phyloP scores from a whole-genome alignment of 2,888 invertebrate species.

The Ypsolopha sequella region DNA sequence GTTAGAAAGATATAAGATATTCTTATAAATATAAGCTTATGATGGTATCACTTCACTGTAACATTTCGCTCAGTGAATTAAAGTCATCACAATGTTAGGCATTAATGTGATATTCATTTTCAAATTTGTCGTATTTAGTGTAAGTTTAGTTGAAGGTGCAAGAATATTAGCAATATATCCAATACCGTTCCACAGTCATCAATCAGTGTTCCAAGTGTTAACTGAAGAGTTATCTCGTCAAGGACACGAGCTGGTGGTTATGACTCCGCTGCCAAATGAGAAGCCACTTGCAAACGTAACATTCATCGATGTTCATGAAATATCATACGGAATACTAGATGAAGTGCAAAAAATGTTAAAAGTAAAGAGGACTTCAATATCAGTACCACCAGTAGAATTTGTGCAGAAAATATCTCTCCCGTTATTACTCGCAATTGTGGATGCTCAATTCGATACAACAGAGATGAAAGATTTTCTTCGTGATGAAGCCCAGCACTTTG shows the following conservation, averaged over 20 bases:
- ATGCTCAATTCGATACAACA: no score
- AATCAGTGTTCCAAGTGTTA: conserved; percentile 1
- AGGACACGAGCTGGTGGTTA: conserved; percentile 2
- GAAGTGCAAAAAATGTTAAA: background rate
- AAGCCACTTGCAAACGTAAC: conserved; percentile 1
- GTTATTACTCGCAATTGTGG: no score
- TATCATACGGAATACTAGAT: background rate
- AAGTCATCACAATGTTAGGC: background rate
- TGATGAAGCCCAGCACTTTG: conserved; percentile 1
- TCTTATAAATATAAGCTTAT: no score
- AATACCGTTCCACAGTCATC: conserved; percentile 3
- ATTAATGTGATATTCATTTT: background rate
- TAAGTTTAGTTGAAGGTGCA: background rate
- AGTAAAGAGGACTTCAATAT: background rate
- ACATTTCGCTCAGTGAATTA: no score
- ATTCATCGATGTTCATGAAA: conserved; percentile 2
- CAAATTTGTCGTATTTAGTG: background rate
- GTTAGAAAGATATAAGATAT: no score
- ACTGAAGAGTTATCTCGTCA: background rate
- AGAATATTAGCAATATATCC: conserved; percentile 2
- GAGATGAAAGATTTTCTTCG: no score
- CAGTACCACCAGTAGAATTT: no score
- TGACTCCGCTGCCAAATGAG: conserved; percentile 9
- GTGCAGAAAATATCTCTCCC: no score
- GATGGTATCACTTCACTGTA: no score